Percentiles rank a stretch among this genome's conserved stretches.
Evolutionary conservation across 2,888 invertebrate genomes (phyloP).

Genomic region (Macaria liturata): DNA sequence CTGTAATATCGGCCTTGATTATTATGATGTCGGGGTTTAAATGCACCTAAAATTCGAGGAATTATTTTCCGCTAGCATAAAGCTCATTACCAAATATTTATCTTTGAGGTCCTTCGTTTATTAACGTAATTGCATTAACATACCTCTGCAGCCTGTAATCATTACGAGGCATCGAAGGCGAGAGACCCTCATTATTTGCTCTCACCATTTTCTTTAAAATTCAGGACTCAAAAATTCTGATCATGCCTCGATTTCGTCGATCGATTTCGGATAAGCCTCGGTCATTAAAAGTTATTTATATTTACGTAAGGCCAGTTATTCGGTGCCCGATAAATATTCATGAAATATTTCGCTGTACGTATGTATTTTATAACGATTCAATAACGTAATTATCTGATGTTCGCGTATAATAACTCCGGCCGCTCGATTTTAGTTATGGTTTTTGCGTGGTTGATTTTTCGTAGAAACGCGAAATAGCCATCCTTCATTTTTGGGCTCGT

Average conservation of each 20-base stretch:
- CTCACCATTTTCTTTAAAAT: conserved; percentile 42
- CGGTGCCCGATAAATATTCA: conserved; percentile 60
- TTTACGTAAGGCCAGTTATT: conserved; percentile 68
- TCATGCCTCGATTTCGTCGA: conserved; percentile 60
- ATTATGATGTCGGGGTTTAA: not conserved
- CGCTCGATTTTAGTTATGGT: conserved; percentile 41
- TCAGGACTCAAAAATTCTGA: conserved; percentile 53
- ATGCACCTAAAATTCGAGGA: conserved; percentile 4
- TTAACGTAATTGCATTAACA: conserved; percentile 30
- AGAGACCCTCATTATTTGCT: conserved; percentile 42
- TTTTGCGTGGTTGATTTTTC: conserved; percentile 53
- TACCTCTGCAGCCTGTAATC: conserved; percentile 21
- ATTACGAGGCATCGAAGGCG: conserved; percentile 25
- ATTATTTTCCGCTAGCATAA: conserved; percentile 3
- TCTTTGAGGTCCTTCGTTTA: conserved; percentile 16
- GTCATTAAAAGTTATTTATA: conserved; percentile 60
- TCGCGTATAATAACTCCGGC: conserved; percentile 31
- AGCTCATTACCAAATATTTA: conserved; percentile 17
- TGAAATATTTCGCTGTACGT: conserved; percentile 42
- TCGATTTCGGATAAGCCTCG: conserved; percentile 61
- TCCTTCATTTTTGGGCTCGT: conserved; percentile 46
- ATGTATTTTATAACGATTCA: conserved; percentile 33
- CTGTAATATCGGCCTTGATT: conserved; percentile 1
- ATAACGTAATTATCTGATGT: conserved; percentile 37
- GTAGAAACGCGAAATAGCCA: conserved; percentile 56